These are phyloP conservation scores for Machimus rusticus DNA, from an alignment of 2,888 invertebrate species.

Conservation along the genomic window DNA sequence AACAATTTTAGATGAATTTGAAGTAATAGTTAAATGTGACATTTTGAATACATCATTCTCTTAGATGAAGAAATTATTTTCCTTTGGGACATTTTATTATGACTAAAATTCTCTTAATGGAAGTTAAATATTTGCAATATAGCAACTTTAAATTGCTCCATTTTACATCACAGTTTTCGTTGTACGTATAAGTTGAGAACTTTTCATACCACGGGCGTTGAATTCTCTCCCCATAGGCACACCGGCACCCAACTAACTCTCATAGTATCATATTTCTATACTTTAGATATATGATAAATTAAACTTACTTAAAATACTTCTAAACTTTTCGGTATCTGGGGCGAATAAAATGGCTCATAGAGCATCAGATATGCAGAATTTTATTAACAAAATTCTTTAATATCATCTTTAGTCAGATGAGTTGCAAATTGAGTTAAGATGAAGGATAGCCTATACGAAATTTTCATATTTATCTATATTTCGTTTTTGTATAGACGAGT, in stretches of 20 bases:
- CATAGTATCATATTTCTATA: no score
- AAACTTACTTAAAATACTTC: not conserved
- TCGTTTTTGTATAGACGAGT: not conserved
- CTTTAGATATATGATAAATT: no score
- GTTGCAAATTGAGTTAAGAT: not conserved
- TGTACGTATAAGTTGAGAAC: not conserved
- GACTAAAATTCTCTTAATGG: not conserved
- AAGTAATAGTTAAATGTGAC: no score
- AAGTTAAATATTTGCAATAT: not conserved
- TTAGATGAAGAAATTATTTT: not conserved
- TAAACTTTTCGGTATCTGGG: not conserved
- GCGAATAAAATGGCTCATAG: not conserved
- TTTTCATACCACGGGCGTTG: not conserved
- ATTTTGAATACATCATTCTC: not conserved
- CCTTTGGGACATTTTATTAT: not conserved
- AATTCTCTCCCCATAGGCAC: not conserved
- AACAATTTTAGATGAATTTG: no score
- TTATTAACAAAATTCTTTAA: not conserved
- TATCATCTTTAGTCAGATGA: not conserved
- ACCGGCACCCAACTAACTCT: not conserved
- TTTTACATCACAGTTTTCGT: not conserved
- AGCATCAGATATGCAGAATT: no score
- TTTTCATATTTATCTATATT: not conserved
- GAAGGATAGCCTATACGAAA: not conserved
- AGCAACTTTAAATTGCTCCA: not conserved